A percentile compares a stretch with the other conserved stretches of the same genome.
Conservation (phyloP, 1,140 invertebrate genomes). For the Aleiodes sp. region DNA sequence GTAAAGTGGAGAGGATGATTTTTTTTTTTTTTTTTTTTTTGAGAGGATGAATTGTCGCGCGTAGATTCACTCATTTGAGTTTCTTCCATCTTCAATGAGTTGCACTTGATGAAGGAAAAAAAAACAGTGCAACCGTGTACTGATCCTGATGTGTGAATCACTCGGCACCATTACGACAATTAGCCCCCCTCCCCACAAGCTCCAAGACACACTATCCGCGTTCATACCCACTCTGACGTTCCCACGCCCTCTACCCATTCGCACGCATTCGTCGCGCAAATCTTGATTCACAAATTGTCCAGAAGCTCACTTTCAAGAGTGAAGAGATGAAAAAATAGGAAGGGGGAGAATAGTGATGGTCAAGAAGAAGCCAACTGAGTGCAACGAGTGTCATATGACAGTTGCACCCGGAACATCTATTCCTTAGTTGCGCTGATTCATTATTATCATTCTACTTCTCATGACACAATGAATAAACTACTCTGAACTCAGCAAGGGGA, state of each 20-base stretch:
- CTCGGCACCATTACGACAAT: conserved; percentile 67
- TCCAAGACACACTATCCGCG: conserved; percentile 42
- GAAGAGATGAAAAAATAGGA: background rate
- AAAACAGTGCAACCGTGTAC: background rate
- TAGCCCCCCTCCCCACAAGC: no score
- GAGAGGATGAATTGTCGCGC: conserved; percentile 14
- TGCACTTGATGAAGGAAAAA: conserved; percentile 13
- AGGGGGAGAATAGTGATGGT: background rate
- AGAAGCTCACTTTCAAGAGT: no score
- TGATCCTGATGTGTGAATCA: conserved; percentile 66
- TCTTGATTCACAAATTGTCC: conserved; percentile 50
- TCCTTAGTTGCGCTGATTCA: conserved; percentile 33
- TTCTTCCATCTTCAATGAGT: background rate
- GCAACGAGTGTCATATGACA: conserved; percentile 11
- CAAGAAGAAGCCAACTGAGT: background rate
- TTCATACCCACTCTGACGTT: conserved; percentile 49
- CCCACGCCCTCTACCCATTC: conserved; percentile 61
- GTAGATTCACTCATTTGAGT: conserved; percentile 12
- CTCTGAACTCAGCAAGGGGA: background rate
- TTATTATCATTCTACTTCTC: conserved; percentile 19
- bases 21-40: no score
- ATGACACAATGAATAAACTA: background rate
- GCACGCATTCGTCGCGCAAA: conserved; percentile 64
- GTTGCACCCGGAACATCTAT: conserved; percentile 31
- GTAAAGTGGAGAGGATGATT: background rate